Conservation (phyloP, 2,888 invertebrate genomes). For the Caenorhabditis becei region DNA sequence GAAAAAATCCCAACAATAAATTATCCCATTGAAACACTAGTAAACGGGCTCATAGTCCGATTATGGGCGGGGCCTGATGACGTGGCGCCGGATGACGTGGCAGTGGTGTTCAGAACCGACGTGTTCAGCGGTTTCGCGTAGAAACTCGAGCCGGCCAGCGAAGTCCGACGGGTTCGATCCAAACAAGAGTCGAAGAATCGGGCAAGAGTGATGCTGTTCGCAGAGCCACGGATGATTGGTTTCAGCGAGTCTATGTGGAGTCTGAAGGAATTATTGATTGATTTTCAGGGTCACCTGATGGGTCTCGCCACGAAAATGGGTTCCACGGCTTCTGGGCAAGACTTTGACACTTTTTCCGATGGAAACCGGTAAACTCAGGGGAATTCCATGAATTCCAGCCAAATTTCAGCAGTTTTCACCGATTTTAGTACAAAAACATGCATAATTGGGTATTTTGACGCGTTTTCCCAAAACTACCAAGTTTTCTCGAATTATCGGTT, state of each 20-base stretch:
- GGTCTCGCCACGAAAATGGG: too few relatives aligned
- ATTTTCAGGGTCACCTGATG: too few relatives aligned
- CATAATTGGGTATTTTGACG: too few relatives aligned
- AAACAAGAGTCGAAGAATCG: constrained; percentile 73
- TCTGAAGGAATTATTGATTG: constrained; percentile 51
- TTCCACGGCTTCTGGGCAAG: constrained; percentile 8
- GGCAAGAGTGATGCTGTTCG: constrained; percentile 93
- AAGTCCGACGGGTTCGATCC: constrained; percentile 62
- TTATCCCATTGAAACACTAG: constrained; percentile 44
- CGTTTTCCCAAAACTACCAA: too few relatives aligned
- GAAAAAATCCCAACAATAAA: not conserved
- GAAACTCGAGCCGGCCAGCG: constrained; percentile 24
- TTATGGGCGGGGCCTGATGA: constrained; percentile 15
- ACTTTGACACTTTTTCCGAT: too few relatives aligned
- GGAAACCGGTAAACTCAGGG: too few relatives aligned
- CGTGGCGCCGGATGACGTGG: constrained; percentile 9
- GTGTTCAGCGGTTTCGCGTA: constrained; percentile 26
- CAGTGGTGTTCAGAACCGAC: not conserved
- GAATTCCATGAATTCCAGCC: too few relatives aligned
- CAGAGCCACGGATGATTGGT: constrained; percentile 87
- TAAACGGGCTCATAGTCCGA: constrained; percentile 46
- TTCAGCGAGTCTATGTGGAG: constrained; percentile 74
- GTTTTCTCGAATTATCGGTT: too few relatives aligned
- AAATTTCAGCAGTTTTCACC: too few relatives aligned
- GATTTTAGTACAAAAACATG: too few relatives aligned